Percentiles rank a stretch among this genome's conserved stretches.
Evolutionary conservation across 2,113 vertebrate genomes (phyloP).

Genomic region (Atlantisia rogersi): DNA sequence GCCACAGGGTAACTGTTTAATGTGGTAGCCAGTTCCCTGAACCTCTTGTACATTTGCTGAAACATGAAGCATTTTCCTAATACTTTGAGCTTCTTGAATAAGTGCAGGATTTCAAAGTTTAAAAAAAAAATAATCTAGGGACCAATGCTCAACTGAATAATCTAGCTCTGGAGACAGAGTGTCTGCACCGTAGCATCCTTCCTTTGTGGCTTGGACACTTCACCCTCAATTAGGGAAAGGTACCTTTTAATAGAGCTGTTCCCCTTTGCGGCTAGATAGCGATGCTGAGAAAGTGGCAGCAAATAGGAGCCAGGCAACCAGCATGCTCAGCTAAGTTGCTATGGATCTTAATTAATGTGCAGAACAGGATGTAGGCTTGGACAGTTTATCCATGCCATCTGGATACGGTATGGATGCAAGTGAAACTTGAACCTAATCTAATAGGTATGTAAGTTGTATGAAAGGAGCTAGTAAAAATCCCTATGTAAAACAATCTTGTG

Average conservation of each 20-base stretch:
- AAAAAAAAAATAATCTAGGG: not conserved
- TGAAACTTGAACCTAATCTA: slow-evolving; percentile 10
- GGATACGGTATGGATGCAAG: not conserved
- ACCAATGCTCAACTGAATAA: not conserved
- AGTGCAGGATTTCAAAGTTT: not conserved
- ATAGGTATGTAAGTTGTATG: not conserved
- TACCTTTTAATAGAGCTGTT: not conserved
- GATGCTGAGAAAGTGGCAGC: not conserved
- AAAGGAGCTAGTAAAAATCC: not conserved
- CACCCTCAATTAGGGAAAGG: not conserved
- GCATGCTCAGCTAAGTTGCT: not conserved
- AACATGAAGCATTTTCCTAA: slow-evolving; percentile 2
- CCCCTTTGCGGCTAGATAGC: not conserved
- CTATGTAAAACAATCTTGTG: not conserved
- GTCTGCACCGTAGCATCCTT: not conserved
- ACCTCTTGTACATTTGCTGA: slow-evolving; percentile 18
- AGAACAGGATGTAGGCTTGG: not conserved
- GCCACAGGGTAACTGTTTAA: slow-evolving; percentile 31
- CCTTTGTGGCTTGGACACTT: slow-evolving; percentile 3
- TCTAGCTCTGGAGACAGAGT: not conserved
- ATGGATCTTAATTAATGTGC: not conserved
- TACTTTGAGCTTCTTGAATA: slow-evolving; percentile 17
- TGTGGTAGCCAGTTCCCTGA: not conserved
- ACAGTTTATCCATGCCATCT: not conserved
- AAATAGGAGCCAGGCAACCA: not conserved